A percentile compares a stretch with the other conserved stretches of the same genome.
phyloP scores from a whole-genome alignment of 2,113 vertebrate genomes.

The Brachypteracias leptosomus region DNA sequence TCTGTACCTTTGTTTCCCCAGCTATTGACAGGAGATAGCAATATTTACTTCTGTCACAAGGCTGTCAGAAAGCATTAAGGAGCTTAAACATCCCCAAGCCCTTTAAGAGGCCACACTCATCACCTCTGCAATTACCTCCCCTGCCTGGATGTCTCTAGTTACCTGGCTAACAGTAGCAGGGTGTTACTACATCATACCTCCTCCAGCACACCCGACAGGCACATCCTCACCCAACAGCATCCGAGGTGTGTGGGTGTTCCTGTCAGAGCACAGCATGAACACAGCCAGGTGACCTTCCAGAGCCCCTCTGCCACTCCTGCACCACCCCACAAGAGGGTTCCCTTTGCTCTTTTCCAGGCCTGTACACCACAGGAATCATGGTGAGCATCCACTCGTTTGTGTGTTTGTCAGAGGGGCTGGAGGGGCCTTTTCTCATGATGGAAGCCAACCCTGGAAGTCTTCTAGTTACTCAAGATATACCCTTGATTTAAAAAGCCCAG shows the following conservation, averaged over 20 bases:
- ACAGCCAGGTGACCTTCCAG: neutral
- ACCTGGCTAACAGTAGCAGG: neutral
- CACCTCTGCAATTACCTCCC: neutral
- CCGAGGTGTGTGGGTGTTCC: too few relatives aligned
- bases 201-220: neutral
- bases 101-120: neutral
- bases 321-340: neutral
- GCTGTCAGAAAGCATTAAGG: neutral
- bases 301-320: neutral
- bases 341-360: neutral
- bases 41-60: neutral
- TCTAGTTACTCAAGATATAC: neutral
- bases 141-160: neutral
- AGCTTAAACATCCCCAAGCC: neutral
- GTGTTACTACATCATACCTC: neutral
- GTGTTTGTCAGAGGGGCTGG: neutral
- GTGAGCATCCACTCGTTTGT: neutral
- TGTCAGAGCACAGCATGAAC: neutral
- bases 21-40: neutral
- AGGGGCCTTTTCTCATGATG: neutral
- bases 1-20: neutral
- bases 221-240: neutral
- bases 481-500: neutral
- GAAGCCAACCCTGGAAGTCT: neutral
- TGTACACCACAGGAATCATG: neutral